A percentile compares a stretch with the other conserved stretches of the same genome.
phyloP scores from a whole-genome alignment of 2,888 invertebrate species.

The Thereva unica region DNA sequence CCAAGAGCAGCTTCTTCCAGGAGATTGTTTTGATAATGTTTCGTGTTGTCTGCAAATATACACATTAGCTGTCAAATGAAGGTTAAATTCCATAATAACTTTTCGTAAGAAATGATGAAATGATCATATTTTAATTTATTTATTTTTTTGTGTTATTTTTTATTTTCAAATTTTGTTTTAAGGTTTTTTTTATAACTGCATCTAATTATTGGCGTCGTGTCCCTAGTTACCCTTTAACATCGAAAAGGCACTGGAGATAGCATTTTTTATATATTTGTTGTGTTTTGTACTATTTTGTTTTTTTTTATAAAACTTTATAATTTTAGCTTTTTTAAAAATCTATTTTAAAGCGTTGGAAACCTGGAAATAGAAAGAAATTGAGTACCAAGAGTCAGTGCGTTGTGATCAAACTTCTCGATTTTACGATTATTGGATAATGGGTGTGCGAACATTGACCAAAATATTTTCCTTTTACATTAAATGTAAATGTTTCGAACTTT shows the following conservation, averaged over 20 bases:
- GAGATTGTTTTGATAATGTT: slow-evolving; percentile 48
- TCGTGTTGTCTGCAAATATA: slow-evolving; percentile 75
- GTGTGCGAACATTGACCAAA: slow-evolving; percentile 17
- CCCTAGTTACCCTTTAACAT: slow-evolving; percentile 18
- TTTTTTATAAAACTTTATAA: slow-evolving; percentile 6
- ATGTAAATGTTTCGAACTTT: slow-evolving; percentile 39
- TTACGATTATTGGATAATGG: slow-evolving; percentile 26
- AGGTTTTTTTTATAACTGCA: not conserved
- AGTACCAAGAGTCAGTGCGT: slow-evolving; percentile 26
- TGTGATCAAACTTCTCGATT: not conserved
- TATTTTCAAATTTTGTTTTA: not conserved
- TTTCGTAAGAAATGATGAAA: slow-evolving; percentile 12
- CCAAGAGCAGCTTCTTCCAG: slow-evolving; percentile 7
- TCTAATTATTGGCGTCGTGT: slow-evolving; percentile 25
- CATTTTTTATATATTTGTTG: slow-evolving; percentile 18
- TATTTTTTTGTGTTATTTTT: not conserved
- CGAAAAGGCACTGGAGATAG: slow-evolving; percentile 27
- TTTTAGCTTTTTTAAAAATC: slow-evolving; percentile 14
- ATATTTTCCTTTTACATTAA: slow-evolving; percentile 13
- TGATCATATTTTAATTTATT: slow-evolving; percentile 9
- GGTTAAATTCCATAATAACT: slow-evolving; percentile 16
- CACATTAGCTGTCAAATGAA: slow-evolving; percentile 33
- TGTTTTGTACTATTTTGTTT: slow-evolving; percentile 16
- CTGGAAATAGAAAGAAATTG: slow-evolving; percentile 42
- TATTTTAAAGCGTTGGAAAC: slow-evolving; percentile 41